Base-by-base conservation (phyloP, 2,113 vertebrate species). In the Ploceus nigricollis region DNA sequence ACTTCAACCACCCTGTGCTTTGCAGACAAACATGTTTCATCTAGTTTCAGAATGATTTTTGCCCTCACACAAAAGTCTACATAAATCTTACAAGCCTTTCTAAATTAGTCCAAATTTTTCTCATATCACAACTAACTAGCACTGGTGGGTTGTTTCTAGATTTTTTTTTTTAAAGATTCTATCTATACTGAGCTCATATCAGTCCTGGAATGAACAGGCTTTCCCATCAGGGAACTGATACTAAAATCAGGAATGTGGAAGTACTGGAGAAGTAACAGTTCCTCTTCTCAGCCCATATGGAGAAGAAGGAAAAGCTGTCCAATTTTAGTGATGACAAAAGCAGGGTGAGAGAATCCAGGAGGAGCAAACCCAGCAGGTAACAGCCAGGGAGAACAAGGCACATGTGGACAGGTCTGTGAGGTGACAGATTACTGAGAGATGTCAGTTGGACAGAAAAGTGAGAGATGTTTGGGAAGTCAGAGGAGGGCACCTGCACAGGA, bases 391-490 rank as follows among this genome's bases (percentile, higher is more conserved):
- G 40, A 90, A 72, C 28, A 51, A 1, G 10, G 80, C 51, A 92
- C 10, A 10, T 0, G 12, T 27, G 44, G 60, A 33, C 1, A 0
- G 21, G 30, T 64, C 73, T 76, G 17, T 5, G 22, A 57, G 25
- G 60, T 25, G 39, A 87, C 22, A 80, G 40, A 50, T 7, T 68
- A 42, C 39, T 63, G 6, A 50, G 53, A 80, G 71, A 69, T 0
- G 1, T 12, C 33, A 89, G n/a, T 44, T 33, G 51, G 56, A 54
- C 13, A 5, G 24, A 82, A 82, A 30, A 48, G 37, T 9, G 50
- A 57, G 44, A 64, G 42, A 17, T 2, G 1, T 31, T 14, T 85
- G 89, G 61, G 9, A 90, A 85, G 48, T 25, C 40, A 61, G 53
- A 90, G 54, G 42, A 73, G 17, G 20, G 37, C 18, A 68, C 25